Conservation (phyloP, 2,888 invertebrate genomes). For the Drosophila mercatorum region DNA sequence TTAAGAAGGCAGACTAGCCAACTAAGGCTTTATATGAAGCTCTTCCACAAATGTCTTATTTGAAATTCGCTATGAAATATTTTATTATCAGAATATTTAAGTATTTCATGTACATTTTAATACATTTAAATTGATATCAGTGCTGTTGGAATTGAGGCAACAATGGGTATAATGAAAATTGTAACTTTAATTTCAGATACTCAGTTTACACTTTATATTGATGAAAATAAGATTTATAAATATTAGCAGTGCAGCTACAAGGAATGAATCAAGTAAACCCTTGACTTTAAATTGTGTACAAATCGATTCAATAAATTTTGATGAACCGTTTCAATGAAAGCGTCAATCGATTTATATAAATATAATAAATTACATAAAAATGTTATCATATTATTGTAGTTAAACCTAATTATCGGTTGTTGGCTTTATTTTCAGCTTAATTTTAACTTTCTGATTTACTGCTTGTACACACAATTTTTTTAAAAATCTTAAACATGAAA, state of each 20-base stretch:
- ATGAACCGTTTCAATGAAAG: conserved; percentile 71
- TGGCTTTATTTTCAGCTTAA: conserved; percentile 67
- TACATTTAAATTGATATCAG: conserved; percentile 43
- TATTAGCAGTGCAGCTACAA: conserved; percentile 82
- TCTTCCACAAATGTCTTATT: conserved; percentile 13
- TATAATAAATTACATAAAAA: conserved; percentile 83
- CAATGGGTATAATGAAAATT: conserved; percentile 72
- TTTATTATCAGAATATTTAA: conserved; percentile 35
- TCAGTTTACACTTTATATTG: conserved; percentile 76
- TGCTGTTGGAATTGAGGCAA: conserved; percentile 55
- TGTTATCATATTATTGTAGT: conserved; percentile 68
- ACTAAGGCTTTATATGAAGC: neutral
- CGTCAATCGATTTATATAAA: conserved; percentile 74
- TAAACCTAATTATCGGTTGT: conserved; percentile 71
- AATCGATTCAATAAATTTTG: conserved; percentile 63
- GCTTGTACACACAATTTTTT: conserved; percentile 67
- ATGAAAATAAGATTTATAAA: conserved; percentile 77
- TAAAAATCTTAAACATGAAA: conserved; percentile 65
- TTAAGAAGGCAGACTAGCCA: neutral
- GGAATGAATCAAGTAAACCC: conserved; percentile 82
- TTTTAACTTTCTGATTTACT: conserved; percentile 54
- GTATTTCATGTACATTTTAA: conserved; percentile 28
- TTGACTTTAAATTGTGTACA: conserved; percentile 77
- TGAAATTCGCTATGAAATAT: conserved; percentile 29
- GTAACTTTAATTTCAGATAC: conserved; percentile 80